A percentile compares a stretch with the other conserved stretches of the same genome.
These are phyloP conservation scores for Mormoops blainvillei DNA, from an alignment of 2,113 vertebrate genomes.

Conservation along the genomic window DNA sequence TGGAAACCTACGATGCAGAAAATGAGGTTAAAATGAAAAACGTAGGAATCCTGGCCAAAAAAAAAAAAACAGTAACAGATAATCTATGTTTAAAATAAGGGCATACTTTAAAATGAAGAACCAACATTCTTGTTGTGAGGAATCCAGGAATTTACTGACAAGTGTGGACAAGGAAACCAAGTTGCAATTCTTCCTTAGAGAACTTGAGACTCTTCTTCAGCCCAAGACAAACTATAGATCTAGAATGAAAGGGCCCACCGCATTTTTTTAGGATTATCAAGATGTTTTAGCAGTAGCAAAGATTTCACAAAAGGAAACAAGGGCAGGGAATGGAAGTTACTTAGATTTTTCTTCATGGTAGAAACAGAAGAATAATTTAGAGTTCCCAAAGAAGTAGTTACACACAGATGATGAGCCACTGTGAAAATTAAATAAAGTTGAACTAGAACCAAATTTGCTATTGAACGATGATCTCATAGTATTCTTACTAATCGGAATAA, in stretches of 20 bases:
- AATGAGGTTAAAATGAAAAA: conserved; percentile 73
- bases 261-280: background rate
- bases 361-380: background rate
- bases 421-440: conserved; percentile 16
- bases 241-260: background rate
- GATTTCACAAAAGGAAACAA: background rate
- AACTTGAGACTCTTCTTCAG: background rate
- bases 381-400: background rate
- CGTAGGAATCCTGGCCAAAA: conserved; percentile 49
- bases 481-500: background rate
- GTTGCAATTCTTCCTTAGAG: background rate
- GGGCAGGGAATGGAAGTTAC: background rate
- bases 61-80: conserved; percentile 45
- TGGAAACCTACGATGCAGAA: conserved; percentile 61
- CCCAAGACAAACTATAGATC: background rate
- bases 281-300: background rate
- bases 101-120: conserved; percentile 54
- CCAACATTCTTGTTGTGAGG: background rate
- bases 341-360: background rate
- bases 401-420: background rate
- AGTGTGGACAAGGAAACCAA: background rate
- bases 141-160: background rate
- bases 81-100: conserved; percentile 55
- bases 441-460: background rate
- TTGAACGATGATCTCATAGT: background rate